Percentiles rank a stretch among this genome's conserved stretches.
Evolutionary conservation across 2,797 vertebrate species (phyloP).

Genomic region (Diplodus puntazzo): DNA sequence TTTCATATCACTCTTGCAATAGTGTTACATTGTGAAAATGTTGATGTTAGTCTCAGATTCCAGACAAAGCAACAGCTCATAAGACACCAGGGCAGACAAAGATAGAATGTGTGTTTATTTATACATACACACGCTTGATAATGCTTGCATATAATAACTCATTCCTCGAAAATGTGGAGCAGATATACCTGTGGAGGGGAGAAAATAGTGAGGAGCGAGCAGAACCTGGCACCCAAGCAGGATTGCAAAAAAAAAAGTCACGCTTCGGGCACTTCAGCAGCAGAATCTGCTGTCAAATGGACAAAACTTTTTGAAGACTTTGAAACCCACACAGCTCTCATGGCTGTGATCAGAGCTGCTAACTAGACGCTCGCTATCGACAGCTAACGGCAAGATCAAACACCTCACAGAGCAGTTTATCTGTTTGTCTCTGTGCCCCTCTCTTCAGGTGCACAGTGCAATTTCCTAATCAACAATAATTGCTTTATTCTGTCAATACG

Average conservation of each 20-base stretch:
- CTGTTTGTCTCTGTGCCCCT: constrained; percentile 53
- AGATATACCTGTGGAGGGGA: not conserved
- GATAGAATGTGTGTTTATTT: not conserved
- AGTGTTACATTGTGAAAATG: not conserved
- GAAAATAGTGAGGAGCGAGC: constrained; percentile 1
- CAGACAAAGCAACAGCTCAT: not conserved
- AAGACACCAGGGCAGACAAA: not conserved
- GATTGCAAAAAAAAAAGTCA: constrained; percentile 8
- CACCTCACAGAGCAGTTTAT: constrained; percentile 50
- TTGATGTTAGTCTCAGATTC: not conserved
- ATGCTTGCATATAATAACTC: not conserved
- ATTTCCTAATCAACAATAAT: constrained; percentile 79
- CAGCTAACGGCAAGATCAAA: constrained; percentile 51
- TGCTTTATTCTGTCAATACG: constrained; percentile 73
- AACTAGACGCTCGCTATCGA: constrained; percentile 36
- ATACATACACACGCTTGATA: not conserved
- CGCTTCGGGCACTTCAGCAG: constrained; percentile 24
- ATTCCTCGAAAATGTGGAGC: not conserved
- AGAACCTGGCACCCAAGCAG: not conserved
- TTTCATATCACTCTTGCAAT: not conserved
- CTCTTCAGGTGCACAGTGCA: constrained; percentile 59
- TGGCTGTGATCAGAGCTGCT: constrained; percentile 23
- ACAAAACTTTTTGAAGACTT: constrained; percentile 49
- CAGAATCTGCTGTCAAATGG: constrained; percentile 39
- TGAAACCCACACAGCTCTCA: constrained; percentile 30